Conservation (phyloP, 2,797 vertebrate species). For the Chaetophractus vellerosus region DNA sequence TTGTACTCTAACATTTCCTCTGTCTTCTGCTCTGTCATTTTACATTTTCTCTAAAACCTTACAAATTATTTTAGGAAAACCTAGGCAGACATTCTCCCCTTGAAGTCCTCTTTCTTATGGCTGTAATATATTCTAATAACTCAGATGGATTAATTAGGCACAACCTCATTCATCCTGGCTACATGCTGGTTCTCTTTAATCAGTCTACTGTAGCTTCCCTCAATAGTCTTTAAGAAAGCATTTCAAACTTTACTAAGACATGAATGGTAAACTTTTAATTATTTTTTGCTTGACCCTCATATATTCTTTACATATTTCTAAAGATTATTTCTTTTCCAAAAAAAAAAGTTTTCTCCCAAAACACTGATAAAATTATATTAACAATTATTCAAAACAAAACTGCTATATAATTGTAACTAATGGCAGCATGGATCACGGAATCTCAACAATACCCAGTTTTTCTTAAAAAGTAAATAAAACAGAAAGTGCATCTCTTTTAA, state of each 20-base stretch:
- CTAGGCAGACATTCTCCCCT: background rate
- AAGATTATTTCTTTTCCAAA: background rate
- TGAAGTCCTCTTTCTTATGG: constrained; percentile 18
- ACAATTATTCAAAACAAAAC: background rate
- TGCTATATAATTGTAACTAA: background rate
- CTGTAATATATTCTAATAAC: constrained; percentile 55
- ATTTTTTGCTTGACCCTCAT: background rate
- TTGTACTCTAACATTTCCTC: background rate
- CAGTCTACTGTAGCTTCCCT: background rate
- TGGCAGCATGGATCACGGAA: background rate
- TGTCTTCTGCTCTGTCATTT: constrained; percentile 26
- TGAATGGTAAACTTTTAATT: background rate
- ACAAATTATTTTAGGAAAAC: constrained; percentile 58
- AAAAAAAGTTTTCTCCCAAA: background rate
- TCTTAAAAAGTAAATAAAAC: too few relatives aligned
- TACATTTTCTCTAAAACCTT: constrained; percentile 45
- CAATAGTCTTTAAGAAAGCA: background rate
- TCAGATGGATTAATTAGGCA: constrained; percentile 58
- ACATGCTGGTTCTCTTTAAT: constrained; percentile 46
- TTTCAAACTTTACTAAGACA: background rate
- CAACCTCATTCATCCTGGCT: background rate
- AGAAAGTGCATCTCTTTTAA: background rate
- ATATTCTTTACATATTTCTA: background rate
- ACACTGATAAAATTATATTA: background rate
- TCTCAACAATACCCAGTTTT: background rate